Conservation (phyloP, 2,797 vertebrate species). For the Lagocephalus sceleratus region DNA sequence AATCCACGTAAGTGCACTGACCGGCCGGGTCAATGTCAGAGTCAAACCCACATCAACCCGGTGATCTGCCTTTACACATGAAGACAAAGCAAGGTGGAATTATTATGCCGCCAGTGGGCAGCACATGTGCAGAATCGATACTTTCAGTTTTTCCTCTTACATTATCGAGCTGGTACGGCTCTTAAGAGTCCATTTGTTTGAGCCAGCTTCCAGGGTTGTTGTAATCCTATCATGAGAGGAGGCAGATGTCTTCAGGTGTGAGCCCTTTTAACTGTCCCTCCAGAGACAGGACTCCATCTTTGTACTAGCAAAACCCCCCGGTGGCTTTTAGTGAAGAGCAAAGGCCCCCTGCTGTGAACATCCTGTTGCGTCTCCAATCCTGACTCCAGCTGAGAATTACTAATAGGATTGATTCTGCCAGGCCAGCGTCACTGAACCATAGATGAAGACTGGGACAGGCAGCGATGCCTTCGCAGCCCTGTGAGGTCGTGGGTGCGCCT, state of each 20-base stretch:
- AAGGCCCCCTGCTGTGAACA: conserved; percentile 36
- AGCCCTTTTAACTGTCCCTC: conserved; percentile 34
- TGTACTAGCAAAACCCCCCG: conserved; percentile 23
- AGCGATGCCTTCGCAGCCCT: conserved; percentile 10
- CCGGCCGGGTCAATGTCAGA: no score
- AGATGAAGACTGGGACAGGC: conserved; percentile 26
- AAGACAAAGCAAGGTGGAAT: no score
- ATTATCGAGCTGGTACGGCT: no score
- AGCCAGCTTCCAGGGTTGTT: conserved; percentile 15
- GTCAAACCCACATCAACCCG: no score
- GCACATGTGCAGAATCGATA: no score
- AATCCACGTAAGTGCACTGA: no score
- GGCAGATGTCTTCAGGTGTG: conserved; percentile 8
- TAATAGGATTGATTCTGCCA: conserved; percentile 53
- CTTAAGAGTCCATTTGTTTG: conserved; percentile 5
- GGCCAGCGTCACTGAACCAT: conserved; percentile 47
- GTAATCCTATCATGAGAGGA: conserved; percentile 10
- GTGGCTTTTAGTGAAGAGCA: conserved; percentile 35
- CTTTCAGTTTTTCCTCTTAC: no score
- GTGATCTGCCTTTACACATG: no score
- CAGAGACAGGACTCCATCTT: conserved; percentile 27
- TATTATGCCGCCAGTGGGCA: no score
- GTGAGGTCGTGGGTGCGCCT: conserved; percentile 9
- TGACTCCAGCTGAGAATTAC: conserved; percentile 53
- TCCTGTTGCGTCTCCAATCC: conserved; percentile 24